Percentiles rank a stretch among this genome's conserved stretches.
Evolutionary conservation across 1,140 invertebrate genomes (phyloP).

Genomic region (Vanessa atalanta): DNA sequence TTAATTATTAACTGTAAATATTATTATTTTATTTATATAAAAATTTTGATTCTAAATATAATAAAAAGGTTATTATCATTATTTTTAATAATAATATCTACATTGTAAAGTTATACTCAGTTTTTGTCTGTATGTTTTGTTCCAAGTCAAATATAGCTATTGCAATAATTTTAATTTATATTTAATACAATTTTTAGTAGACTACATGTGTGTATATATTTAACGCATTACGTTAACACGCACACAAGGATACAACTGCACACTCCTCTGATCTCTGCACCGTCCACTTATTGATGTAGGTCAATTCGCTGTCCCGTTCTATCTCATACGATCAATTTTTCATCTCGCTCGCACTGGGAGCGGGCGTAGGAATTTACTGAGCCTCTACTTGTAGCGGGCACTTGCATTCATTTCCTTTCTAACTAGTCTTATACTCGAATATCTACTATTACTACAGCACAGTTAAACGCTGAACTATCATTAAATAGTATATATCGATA

Average conservation of each 20-base stretch:
- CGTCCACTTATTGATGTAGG: constrained; percentile 53
- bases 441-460: constrained; percentile 26
- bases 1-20: too few species aligned
- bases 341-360: constrained; percentile 43
- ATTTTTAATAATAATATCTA: too few species aligned
- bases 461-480: background rate
- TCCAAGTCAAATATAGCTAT: too few species aligned
- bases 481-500: background rate
- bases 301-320: constrained; percentile 36
- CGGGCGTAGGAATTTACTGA: constrained; percentile 39
- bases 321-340: background rate
- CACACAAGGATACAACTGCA: constrained; percentile 32
- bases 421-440: constrained; percentile 31
- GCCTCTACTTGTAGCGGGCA: constrained; percentile 31
- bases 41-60: too few species aligned
- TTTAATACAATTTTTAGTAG: background rate
- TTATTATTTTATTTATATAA: too few species aligned
- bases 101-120: too few species aligned
- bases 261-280: constrained; percentile 40
- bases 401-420: constrained; percentile 36
- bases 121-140: too few species aligned
- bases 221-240: constrained; percentile 10
- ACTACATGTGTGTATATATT: background rate
- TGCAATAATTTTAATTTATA: background rate
- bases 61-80: too few species aligned